phyloP scores from a whole-genome alignment of 2,888 invertebrate genomes.

The Drosophila mettleri region DNA sequence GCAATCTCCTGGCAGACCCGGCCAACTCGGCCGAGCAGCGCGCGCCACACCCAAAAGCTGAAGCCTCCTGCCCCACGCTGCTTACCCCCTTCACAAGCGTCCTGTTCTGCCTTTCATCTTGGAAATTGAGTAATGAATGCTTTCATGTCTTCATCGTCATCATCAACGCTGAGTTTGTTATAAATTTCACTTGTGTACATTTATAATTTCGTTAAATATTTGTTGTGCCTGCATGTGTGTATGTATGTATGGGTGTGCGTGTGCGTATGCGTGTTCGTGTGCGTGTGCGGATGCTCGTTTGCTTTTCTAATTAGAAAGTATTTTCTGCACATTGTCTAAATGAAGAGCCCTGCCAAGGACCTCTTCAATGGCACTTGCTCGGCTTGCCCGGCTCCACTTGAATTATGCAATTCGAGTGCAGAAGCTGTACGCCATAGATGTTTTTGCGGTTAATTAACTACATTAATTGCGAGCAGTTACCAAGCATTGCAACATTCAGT shows the following conservation, averaged over 20 bases:
- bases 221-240: conserved; percentile 38
- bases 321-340: conserved; percentile 50
- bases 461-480: conserved; percentile 42
- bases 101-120: conserved; percentile 43
- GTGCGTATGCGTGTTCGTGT: conserved; percentile 18
- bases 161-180: conserved; percentile 50
- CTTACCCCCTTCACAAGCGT: conserved; percentile 1
- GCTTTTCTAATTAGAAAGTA: conserved; percentile 63
- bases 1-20: conserved; percentile 9
- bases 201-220: conserved; percentile 73
- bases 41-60: background rate
- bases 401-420: conserved; percentile 11
- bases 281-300: conserved; percentile 28
- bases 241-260: background rate
- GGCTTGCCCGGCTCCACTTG: conserved; percentile 12
- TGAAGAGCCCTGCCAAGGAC: conserved; percentile 36
- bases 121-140: conserved; percentile 70
- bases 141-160: conserved; percentile 47
- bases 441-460: conserved; percentile 53
- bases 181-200: conserved; percentile 60
- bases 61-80: background rate
- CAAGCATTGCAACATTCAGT: conserved; percentile 18
- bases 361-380: conserved; percentile 24
- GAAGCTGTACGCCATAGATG: conserved; percentile 26
- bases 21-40: no score